These are phyloP conservation scores for Apamea monoglypha DNA, from an alignment of 2,888 invertebrate genomes.

Conservation along the genomic window DNA sequence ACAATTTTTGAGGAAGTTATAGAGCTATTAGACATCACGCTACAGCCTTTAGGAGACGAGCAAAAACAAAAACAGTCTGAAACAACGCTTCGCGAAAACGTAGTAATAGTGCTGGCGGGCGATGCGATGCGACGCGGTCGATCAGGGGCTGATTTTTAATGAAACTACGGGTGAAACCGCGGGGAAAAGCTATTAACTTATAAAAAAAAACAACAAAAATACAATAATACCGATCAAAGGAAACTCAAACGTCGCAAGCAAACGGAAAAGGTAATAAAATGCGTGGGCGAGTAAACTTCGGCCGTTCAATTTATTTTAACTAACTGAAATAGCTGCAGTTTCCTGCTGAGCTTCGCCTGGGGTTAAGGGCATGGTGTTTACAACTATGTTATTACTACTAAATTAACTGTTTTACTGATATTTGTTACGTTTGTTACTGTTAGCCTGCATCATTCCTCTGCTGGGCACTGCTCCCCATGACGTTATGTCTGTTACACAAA, in stretches of 20 bases:
- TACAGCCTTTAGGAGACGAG: too few relatives aligned
- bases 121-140: not conserved
- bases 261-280: slow-evolving; percentile 78
- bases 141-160: not conserved
- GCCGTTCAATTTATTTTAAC: slow-evolving; percentile 82
- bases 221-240: slow-evolving; percentile 75
- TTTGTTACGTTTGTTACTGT: not conserved
- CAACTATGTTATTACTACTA: slow-evolving; percentile 25
- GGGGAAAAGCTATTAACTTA: slow-evolving; percentile 13
- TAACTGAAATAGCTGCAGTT: slow-evolving; percentile 80
- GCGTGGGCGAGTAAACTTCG: slow-evolving; percentile 69
- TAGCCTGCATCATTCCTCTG: not conserved
- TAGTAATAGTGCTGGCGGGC: not conserved
- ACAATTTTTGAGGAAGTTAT: too few relatives aligned
- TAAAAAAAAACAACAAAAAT: slow-evolving; percentile 45
- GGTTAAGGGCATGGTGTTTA: slow-evolving; percentile 68
- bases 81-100: not conserved
- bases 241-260: slow-evolving; percentile 57
- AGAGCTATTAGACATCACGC: too few relatives aligned
- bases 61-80: too few relatives aligned
- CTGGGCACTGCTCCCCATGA: not conserved
- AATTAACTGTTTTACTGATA: slow-evolving; percentile 7
- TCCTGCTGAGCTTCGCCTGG: slow-evolving; percentile 69
- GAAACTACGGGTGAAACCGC: not conserved
- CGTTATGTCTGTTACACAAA: not conserved